Conservation (phyloP, 2,113 vertebrate species). For the Percopsis transmontana region DNA sequence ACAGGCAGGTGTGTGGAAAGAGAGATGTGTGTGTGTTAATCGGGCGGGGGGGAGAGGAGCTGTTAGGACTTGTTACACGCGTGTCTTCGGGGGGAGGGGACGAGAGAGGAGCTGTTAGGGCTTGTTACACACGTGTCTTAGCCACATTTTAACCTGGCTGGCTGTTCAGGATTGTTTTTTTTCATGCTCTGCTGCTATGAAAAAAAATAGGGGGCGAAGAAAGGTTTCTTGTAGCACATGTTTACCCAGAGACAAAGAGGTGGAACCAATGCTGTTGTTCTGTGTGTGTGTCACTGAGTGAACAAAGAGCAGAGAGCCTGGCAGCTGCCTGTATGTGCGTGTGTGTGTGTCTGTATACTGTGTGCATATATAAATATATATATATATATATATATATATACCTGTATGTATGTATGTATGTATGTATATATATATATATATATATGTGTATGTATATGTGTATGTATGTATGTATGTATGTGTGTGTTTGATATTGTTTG, state of each 20-base stretch:
- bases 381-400: background rate
- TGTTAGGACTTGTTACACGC: slow-evolving; percentile 46
- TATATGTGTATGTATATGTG: background rate
- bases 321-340: background rate
- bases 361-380: background rate
- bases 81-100: background rate
- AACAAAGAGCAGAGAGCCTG: background rate
- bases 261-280: background rate
- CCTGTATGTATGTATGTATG: background rate
- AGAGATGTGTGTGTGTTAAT: background rate
- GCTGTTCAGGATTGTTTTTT: slow-evolving; percentile 1
- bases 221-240: background rate
- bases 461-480: background rate
- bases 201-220: background rate
- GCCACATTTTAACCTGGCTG: slow-evolving; percentile 10
- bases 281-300: background rate
- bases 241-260: slow-evolving; percentile 24
- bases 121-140: slow-evolving; percentile 41
- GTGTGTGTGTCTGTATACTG: background rate
- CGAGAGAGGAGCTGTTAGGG: slow-evolving; percentile 14
- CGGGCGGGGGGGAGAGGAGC: background rate
- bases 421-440: background rate
- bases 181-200: background rate
- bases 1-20: slow-evolving; percentile 16
- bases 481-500: background rate